A percentile compares a stretch with the other conserved stretches of the same genome.
Conservation (phyloP, 2,113 vertebrate genomes). For the Calypte anna region DNA sequence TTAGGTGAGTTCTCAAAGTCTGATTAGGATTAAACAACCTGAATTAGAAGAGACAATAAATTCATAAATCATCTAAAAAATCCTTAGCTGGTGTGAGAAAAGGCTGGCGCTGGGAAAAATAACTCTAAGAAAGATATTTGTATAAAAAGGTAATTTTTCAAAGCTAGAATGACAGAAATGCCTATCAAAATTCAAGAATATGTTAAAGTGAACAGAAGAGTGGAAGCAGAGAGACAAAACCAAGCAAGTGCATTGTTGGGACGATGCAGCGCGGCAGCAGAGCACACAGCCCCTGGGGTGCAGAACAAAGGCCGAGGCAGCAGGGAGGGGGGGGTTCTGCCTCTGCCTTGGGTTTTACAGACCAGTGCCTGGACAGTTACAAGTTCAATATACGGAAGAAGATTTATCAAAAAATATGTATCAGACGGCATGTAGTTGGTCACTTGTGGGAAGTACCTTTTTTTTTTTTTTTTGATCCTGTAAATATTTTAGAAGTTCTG, state of each 20-base stretch:
- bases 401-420: neutral
- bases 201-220: neutral
- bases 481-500: neutral
- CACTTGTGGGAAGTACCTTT: neutral
- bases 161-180: neutral
- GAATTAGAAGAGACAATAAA: conserved; percentile 46
- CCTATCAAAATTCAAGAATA: neutral
- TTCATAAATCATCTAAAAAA: conserved; percentile 33
- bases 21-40: conserved; percentile 24
- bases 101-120: neutral
- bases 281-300: neutral
- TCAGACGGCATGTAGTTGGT: neutral
- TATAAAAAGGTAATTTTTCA: neutral
- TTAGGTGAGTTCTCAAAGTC: conserved; percentile 38
- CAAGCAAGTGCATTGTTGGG: neutral
- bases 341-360: neutral
- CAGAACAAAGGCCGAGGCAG: neutral
- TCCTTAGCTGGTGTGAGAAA: neutral
- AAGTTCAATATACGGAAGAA: accelerated
- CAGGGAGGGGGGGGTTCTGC: neutral
- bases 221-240: accelerated
- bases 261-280: neutral
- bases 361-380: neutral
- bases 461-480: too few species aligned
- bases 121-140: neutral